Conservation (phyloP, 92 coral and sea anemone species). For the Phenganax marumi region DNA sequence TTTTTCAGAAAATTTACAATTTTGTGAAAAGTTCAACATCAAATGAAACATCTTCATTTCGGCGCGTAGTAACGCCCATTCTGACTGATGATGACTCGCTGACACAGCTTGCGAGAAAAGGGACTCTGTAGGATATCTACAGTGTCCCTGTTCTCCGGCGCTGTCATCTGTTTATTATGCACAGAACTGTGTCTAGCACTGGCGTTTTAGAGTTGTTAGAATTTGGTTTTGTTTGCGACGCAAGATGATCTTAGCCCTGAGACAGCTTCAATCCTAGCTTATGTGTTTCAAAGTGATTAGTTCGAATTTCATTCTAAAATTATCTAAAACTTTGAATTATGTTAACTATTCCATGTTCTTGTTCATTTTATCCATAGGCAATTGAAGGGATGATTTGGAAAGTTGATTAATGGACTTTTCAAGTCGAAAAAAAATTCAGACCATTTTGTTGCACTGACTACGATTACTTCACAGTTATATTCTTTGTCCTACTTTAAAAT, state of each 20-base stretch:
- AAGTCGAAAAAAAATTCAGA: no score
- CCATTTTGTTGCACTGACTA: no score
- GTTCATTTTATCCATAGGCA: no score
- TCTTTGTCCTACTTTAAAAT: no score
- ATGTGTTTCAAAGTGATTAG: conserved; percentile 68
- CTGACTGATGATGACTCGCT: no score
- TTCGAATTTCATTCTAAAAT: neutral
- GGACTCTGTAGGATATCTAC: no score
- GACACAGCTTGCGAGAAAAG: no score
- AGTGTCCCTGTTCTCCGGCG: neutral
- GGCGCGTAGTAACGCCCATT: no score
- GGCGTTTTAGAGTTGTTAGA: conserved; percentile 81
- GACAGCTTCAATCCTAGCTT: conserved; percentile 65
- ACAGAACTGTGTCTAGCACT: conserved; percentile 87
- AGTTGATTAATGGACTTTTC: no score
- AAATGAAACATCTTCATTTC: neutral
- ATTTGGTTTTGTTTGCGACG: conserved; percentile 66
- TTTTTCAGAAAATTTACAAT: neutral
- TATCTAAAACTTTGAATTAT: neutral
- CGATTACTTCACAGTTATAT: no score
- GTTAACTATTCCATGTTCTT: no score
- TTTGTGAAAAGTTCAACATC: neutral
- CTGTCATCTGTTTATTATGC: conserved; percentile 64
- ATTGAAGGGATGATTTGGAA: no score
- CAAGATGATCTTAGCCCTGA: conserved; percentile 37